Conservation (phyloP, 2,113 vertebrate species). For the Ictalurus furcatus region DNA sequence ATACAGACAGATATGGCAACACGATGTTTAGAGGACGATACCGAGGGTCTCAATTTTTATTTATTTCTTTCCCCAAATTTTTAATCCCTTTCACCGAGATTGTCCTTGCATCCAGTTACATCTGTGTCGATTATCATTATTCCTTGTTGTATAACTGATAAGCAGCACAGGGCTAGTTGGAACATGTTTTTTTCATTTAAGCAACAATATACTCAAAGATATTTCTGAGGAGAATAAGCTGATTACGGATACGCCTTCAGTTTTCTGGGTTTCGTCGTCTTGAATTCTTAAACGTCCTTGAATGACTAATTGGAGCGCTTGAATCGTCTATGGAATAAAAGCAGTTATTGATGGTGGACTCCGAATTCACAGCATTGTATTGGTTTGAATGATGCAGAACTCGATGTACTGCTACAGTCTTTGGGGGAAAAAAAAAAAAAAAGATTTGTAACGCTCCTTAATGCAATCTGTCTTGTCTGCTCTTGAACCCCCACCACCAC, state of each 20-base stretch:
- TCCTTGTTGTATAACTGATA: not conserved
- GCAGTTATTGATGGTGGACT: not conserved
- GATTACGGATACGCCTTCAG: not conserved
- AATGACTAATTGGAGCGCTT: not conserved
- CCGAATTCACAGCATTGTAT: not conserved
- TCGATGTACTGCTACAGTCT: slow-evolving; percentile 57
- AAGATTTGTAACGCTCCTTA: not conserved
- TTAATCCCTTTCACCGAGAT: not conserved
- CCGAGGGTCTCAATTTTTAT: not conserved
- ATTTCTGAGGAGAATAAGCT: not conserved
- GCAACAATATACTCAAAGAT: not conserved
- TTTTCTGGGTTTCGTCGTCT: not conserved
- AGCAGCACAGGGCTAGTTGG: not conserved
- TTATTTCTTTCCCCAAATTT: not conserved
- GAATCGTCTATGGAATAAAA: not conserved
- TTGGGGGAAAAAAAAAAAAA: not conserved
- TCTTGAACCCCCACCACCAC: not conserved
- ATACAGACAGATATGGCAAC: not conserved
- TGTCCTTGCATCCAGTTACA: not conserved
- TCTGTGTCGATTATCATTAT: not conserved
- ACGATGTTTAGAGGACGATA: not conserved
- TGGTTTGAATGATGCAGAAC: slow-evolving; percentile 43
- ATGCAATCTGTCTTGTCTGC: not conserved
- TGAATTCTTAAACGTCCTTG: not conserved
- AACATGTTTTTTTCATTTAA: not conserved